A percentile compares a stretch with the other conserved stretches of the same genome.
phyloP scores from a whole-genome alignment of 2,888 invertebrate genomes.

The Hylaea fasciaria region DNA sequence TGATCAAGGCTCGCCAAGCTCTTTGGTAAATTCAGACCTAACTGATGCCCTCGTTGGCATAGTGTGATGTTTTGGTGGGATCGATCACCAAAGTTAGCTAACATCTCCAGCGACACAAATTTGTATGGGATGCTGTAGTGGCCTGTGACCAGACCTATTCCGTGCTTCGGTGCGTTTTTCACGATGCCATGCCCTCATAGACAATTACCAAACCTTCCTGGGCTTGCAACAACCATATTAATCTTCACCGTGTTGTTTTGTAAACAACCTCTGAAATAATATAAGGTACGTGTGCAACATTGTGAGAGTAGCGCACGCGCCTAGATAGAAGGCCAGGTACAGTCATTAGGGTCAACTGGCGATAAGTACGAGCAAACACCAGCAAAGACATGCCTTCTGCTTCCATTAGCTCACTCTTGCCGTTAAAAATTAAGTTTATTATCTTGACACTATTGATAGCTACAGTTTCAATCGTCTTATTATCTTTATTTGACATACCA shows the following conservation, averaged over 20 bases:
- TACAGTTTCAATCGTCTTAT: neutral
- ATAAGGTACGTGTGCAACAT: constrained; percentile 15
- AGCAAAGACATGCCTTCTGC: constrained; percentile 6
- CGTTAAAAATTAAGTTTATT: constrained; percentile 4
- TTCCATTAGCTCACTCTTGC: constrained; percentile 1
- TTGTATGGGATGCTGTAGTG: too few species aligned
- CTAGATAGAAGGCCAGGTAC: constrained; percentile 63
- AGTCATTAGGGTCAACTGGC: constrained; percentile 77
- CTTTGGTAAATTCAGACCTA: too few species aligned
- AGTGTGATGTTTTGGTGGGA: too few species aligned
- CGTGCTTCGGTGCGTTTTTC: too few species aligned
- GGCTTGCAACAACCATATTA: neutral
- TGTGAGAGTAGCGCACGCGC: constrained; percentile 36
- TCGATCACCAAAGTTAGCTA: too few species aligned
- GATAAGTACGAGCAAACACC: constrained; percentile 42
- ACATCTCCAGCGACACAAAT: too few species aligned
- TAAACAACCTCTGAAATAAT: constrained; percentile 8
- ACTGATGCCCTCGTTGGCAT: too few species aligned
- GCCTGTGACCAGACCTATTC: too few species aligned
- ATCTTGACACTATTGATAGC: neutral
- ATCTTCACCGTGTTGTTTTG: constrained; percentile 10
- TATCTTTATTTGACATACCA: constrained; percentile 7
- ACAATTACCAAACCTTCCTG: too few species aligned
- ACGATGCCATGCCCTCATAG: too few species aligned
- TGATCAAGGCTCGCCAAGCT: too few species aligned